These are phyloP conservation scores for Porites australiensis DNA, from an alignment of 64 coral and sea anemone species.

Conservation along the genomic window DNA sequence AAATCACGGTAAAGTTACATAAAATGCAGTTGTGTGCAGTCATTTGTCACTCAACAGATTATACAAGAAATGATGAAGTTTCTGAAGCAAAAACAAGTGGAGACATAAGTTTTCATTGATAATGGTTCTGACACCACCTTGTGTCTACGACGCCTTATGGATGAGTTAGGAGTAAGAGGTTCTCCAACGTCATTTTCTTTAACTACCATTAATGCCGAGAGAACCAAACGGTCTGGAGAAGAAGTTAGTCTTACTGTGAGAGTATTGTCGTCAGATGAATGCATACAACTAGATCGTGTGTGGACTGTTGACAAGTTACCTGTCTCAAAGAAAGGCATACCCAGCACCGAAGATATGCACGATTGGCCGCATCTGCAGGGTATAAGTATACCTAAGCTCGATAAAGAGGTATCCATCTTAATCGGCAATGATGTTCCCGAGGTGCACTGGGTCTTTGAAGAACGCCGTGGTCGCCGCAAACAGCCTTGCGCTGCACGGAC, in stretches of 20 bases:
- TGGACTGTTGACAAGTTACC: too few species aligned
- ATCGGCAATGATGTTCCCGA: slow-evolving; percentile 49
- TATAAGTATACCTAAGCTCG: slow-evolving; percentile 20
- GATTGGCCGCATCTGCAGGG: slow-evolving; percentile 43
- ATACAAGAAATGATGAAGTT: background rate
- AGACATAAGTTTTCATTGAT: too few species aligned
- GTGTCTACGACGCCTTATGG: too few species aligned
- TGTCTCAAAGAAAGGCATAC: slow-evolving; percentile 3
- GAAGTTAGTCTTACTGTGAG: too few species aligned
- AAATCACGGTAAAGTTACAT: too few species aligned
- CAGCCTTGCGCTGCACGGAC: slow-evolving; percentile 36
- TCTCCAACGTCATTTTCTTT: background rate
- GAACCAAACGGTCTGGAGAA: too few species aligned
- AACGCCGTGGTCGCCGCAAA: slow-evolving; percentile 38
- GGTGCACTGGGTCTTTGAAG: slow-evolving; percentile 37
- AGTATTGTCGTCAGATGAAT: background rate
- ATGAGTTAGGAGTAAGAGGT: background rate
- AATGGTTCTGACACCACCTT: too few species aligned
- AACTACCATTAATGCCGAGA: too few species aligned
- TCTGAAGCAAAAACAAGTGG: slow-evolving; percentile 6
- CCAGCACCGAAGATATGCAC: slow-evolving; percentile 5
- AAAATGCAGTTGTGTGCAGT: too few species aligned
- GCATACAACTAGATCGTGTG: background rate
- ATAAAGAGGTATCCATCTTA: slow-evolving; percentile 22
- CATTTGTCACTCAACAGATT: slow-evolving; percentile 3